A percentile compares a stretch with the other conserved stretches of the same genome.
Conservation (phyloP, 2,888 invertebrate genomes). For the Endomychus coccineus region DNA sequence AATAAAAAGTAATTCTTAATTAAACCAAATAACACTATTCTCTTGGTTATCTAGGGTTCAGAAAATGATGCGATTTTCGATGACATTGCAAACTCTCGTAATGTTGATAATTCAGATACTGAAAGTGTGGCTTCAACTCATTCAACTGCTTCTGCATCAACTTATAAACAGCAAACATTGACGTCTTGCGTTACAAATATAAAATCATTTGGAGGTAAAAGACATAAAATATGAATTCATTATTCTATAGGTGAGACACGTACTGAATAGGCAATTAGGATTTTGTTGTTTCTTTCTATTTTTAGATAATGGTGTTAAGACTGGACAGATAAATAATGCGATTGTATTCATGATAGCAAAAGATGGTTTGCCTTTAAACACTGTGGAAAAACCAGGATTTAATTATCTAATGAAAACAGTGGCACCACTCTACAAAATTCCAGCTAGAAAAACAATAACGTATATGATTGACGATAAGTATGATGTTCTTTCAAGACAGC, state of each 20-base stretch:
- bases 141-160: constrained; percentile 4
- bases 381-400: constrained; percentile 6
- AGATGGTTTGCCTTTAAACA: constrained; percentile 5
- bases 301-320: constrained; percentile 6
- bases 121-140: constrained; percentile 5
- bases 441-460: constrained; percentile 6
- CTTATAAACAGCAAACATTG: constrained; percentile 8
- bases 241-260: constrained; percentile 1
- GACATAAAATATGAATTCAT: constrained; percentile 1
- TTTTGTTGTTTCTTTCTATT: constrained; percentile 1
- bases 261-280: neutral
- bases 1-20: constrained; percentile 3
- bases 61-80: constrained; percentile 1
- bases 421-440: constrained; percentile 4
- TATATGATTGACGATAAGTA: constrained; percentile 9
- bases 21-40: constrained; percentile 4
- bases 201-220: constrained; percentile 8
- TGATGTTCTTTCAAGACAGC: constrained; percentile 5
- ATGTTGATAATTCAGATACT: constrained; percentile 6
- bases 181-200: constrained; percentile 8
- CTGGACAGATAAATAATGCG: constrained; percentile 8
- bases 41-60: neutral
- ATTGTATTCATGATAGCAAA: constrained; percentile 8
- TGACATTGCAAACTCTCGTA: constrained; percentile 1
- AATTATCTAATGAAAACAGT: constrained; percentile 6